Percentiles rank a stretch among this genome's conserved stretches.
Evolutionary conservation across 2,797 vertebrate genomes (phyloP).

Genomic region (Macropodus opercularis): DNA sequence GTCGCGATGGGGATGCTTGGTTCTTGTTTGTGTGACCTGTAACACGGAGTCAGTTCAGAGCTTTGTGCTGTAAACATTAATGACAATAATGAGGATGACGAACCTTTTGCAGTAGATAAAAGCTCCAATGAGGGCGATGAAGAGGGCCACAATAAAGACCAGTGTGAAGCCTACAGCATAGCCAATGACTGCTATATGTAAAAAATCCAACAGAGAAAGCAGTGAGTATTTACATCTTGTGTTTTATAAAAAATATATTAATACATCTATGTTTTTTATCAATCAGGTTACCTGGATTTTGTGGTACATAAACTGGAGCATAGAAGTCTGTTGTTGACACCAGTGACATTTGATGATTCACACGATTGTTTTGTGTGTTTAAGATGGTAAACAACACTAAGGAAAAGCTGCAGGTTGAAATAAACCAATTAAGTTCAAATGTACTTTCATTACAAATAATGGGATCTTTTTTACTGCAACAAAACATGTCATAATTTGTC

Average conservation of each 20-base stretch:
- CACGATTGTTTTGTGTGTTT: fast-evolving
- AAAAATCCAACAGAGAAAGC: not conserved
- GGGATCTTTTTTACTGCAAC: no score
- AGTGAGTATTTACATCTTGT: not conserved
- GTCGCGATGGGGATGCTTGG: slow-evolving; percentile 76
- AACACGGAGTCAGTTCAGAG: not conserved
- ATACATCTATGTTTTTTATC: not conserved
- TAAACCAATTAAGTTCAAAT: slow-evolving; percentile 2
- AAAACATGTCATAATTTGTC: no score
- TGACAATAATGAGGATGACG: not conserved
- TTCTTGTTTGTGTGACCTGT: slow-evolving; percentile 63
- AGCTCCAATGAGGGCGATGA: slow-evolving; percentile 59
- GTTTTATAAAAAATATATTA: not conserved
- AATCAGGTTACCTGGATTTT: slow-evolving; percentile 62
- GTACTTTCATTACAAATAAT: no score
- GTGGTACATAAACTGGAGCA: fast-evolving
- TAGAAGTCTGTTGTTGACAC: slow-evolving; percentile 19
- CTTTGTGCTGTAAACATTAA: not conserved
- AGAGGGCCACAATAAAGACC: slow-evolving; percentile 59
- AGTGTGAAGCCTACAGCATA: slow-evolving; percentile 53
- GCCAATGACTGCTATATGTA: slow-evolving; percentile 20
- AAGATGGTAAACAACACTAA: slow-evolving; percentile 73
- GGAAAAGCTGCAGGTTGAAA: slow-evolving; percentile 65
- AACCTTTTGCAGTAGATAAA: slow-evolving; percentile 79
- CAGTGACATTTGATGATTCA: slow-evolving; percentile 18